phyloP scores from a whole-genome alignment of 2,888 invertebrate species.

The Glyphotaelius pellucidus region DNA sequence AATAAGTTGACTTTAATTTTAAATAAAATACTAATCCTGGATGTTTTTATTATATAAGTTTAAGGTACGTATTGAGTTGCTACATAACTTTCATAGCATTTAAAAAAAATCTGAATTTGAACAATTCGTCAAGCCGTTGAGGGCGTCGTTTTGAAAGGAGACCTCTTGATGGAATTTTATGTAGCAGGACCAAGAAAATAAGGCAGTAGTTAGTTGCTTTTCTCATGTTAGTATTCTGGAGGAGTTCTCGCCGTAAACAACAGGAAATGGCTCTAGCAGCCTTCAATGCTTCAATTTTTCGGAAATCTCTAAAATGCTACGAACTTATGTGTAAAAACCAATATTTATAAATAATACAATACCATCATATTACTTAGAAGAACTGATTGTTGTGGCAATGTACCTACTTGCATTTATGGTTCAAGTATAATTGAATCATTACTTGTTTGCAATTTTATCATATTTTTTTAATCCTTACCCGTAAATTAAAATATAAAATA shows the following conservation, averaged over 20 bases:
- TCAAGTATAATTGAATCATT: conserved; percentile 48
- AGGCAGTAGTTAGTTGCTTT: not conserved
- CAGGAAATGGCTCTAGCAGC: no score
- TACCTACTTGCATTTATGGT: conserved; percentile 52
- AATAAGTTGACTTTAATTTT: not conserved
- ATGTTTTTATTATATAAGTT: not conserved
- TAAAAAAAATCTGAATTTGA: not conserved
- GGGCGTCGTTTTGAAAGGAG: not conserved
- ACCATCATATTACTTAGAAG: not conserved
- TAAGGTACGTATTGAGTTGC: not conserved
- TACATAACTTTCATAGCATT: not conserved
- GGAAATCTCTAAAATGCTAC: not conserved
- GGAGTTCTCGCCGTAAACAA: no score
- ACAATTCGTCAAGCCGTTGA: not conserved
- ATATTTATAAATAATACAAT: not conserved
- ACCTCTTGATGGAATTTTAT: not conserved
- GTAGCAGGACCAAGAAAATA: not conserved
- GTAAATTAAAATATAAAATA: conserved; percentile 1
- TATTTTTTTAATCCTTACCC: not conserved
- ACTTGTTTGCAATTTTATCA: conserved; percentile 27
- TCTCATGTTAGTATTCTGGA: no score
- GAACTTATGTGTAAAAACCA: not conserved
- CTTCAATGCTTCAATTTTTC: no score
- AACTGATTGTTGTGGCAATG: conserved; percentile 6
- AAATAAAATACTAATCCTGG: not conserved